Evolutionary conservation across 1,140 invertebrate genomes (phyloP).

Genomic region (Metopolophium dirhodum): DNA sequence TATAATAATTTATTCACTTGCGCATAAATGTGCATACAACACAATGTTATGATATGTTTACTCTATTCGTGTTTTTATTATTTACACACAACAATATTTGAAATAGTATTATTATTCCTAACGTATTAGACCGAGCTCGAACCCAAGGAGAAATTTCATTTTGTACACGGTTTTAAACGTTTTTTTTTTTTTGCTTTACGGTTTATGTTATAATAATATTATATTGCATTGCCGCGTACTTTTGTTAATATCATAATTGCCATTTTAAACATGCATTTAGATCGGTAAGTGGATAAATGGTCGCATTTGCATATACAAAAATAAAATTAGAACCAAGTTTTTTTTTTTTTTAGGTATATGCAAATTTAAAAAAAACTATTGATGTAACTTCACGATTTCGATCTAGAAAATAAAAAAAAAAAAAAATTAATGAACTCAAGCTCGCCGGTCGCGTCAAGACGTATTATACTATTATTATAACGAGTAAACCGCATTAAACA

Average conservation of each 20-base stretch:
- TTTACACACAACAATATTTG: not conserved
- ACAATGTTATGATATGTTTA: not conserved
- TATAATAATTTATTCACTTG: not conserved
- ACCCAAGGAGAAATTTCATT: not conserved
- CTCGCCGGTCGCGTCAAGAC: not conserved
- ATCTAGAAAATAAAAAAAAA: not conserved
- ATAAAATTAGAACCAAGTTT: not conserved
- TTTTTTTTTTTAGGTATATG: not conserved
- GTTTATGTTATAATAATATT: not conserved
- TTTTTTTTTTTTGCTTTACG: not conserved
- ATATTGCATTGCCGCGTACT: not conserved
- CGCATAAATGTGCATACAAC: not conserved
- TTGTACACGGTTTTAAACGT: not conserved
- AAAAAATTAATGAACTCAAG: not conserved
- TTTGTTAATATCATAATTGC: conserved; percentile 27
- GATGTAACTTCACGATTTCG: not conserved
- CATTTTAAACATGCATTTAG: conserved; percentile 32
- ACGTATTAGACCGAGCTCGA: not conserved
- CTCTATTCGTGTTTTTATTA: conserved; percentile 9
- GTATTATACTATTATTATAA: not conserved
- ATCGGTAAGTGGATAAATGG: conserved; percentile 5
- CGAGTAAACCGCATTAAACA: not conserved
- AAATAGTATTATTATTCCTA: not conserved
- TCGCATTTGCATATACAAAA: not conserved
- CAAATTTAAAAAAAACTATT: conserved; percentile 26